Percentiles rank a stretch among this genome's conserved stretches.
These are phyloP conservation scores for Tetragonisca angustula DNA, from an alignment of 2,888 invertebrate species.

Conservation along the genomic window DNA sequence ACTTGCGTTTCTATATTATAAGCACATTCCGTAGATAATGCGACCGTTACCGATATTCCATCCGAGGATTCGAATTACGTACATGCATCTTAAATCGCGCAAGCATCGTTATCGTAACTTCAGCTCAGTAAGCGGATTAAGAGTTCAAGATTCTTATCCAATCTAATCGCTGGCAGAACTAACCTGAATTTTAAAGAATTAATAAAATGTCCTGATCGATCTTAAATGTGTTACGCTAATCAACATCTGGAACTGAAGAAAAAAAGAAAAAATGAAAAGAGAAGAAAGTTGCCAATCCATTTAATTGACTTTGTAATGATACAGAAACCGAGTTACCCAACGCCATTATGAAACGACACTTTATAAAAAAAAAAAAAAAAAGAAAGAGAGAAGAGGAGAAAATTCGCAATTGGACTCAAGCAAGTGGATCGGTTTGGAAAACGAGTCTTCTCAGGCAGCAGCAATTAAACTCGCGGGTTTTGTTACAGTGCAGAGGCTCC, in stretches of 20 bases:
- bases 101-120: slow-evolving; percentile 65
- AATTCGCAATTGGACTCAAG: slow-evolving; percentile 1
- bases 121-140: slow-evolving; percentile 75
- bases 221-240: too few species aligned
- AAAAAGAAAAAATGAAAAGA: too few species aligned
- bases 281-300: too few species aligned
- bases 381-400: not conserved
- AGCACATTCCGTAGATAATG: slow-evolving; percentile 50
- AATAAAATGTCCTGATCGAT: too few species aligned
- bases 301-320: not conserved
- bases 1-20: slow-evolving; percentile 24
- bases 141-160: slow-evolving; percentile 64
- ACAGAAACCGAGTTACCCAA: not conserved
- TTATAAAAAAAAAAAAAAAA: not conserved
- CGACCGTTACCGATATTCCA: slow-evolving; percentile 63
- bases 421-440: slow-evolving; percentile 17
- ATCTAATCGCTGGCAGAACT: slow-evolving; percentile 54
- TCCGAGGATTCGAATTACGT: slow-evolving; percentile 49
- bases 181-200: too few species aligned
- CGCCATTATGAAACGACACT: not conserved
- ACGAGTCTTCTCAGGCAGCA: slow-evolving; percentile 21
- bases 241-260: too few species aligned
- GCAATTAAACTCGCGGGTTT: slow-evolving; percentile 67
- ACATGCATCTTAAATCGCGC: slow-evolving; percentile 45
- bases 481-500: slow-evolving; percentile 66